phyloP scores from a whole-genome alignment of 2,113 vertebrate genomes.

The Craseonycteris thonglongyai region DNA sequence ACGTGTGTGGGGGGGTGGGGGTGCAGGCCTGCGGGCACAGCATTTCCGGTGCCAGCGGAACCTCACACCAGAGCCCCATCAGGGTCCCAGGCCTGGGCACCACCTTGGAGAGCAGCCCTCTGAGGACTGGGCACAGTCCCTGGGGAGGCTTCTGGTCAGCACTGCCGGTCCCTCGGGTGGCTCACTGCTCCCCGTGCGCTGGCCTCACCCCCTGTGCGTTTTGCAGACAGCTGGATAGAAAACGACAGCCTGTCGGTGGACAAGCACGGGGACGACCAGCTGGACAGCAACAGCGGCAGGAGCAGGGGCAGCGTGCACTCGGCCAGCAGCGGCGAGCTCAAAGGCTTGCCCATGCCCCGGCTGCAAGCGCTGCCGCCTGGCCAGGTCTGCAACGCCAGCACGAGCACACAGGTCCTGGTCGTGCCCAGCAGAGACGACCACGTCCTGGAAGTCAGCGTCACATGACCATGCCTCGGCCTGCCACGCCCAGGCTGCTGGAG shows the following conservation, averaged over 20 bases:
- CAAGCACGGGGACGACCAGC: constrained; percentile 89
- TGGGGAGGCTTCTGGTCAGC: too few species aligned
- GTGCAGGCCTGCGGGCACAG: neutral
- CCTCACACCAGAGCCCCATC: neutral
- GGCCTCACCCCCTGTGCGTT: neutral
- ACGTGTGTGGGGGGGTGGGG: neutral
- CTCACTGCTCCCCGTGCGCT: too few species aligned
- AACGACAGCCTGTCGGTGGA: constrained; percentile 94
- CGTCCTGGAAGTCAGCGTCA: constrained; percentile 94
- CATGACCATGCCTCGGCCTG: constrained; percentile 81
- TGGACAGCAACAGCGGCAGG: constrained; percentile 87
- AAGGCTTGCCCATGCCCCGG: constrained; percentile 92
- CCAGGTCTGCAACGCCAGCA: constrained; percentile 93
- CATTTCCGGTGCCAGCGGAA: neutral
- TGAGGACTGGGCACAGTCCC: neutral
- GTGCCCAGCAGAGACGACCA: constrained; percentile 94
- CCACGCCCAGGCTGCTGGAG: constrained; percentile 62
- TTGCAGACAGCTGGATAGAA: constrained; percentile 94
- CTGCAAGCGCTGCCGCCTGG: constrained; percentile 90
- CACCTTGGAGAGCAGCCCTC: neutral
- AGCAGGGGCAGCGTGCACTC: constrained; percentile 87
- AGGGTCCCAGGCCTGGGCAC: neutral
- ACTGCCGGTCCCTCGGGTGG: too few species aligned
- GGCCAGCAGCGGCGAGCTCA: constrained; percentile 82
- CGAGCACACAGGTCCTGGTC: constrained; percentile 88